These are phyloP conservation scores for Drosophila subobscura DNA, from an alignment of 1,140 invertebrate species.

Conservation along the genomic window DNA sequence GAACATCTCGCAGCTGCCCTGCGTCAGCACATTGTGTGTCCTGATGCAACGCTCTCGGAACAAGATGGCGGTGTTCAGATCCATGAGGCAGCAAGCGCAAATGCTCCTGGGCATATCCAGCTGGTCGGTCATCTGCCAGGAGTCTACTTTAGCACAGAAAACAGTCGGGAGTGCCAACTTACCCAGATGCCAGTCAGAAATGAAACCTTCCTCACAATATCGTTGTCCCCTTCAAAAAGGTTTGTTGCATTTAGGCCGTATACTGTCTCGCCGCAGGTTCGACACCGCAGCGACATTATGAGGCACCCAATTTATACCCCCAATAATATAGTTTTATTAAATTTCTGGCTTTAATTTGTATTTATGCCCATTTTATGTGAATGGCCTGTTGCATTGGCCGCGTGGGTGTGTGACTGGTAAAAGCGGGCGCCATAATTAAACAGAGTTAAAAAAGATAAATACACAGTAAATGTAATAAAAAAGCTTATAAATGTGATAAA, in stretches of 20 bases:
- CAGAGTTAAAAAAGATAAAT: neutral
- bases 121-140: conserved; percentile 23
- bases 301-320: no score
- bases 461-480: neutral
- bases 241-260: conserved; percentile 1
- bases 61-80: conserved; percentile 32
- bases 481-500: neutral
- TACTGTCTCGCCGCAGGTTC: conserved; percentile 28
- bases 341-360: conserved; percentile 6
- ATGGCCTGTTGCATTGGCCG: neutral
- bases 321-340: neutral
- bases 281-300: conserved; percentile 32
- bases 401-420: conserved; percentile 3
- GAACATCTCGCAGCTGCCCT: neutral
- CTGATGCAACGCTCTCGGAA: conserved; percentile 44
- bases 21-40: conserved; percentile 8
- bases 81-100: conserved; percentile 26
- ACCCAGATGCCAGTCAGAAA: conserved; percentile 40
- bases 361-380: neutral
- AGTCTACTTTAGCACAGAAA: neutral
- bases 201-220: conserved; percentile 28
- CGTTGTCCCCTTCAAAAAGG: conserved; percentile 13
- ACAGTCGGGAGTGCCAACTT: conserved; percentile 1
- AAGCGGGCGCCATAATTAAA: neutral
- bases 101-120: conserved; percentile 22